phyloP scores from a whole-genome alignment of 2,113 vertebrate genomes.

The Oostethus manadensis region DNA sequence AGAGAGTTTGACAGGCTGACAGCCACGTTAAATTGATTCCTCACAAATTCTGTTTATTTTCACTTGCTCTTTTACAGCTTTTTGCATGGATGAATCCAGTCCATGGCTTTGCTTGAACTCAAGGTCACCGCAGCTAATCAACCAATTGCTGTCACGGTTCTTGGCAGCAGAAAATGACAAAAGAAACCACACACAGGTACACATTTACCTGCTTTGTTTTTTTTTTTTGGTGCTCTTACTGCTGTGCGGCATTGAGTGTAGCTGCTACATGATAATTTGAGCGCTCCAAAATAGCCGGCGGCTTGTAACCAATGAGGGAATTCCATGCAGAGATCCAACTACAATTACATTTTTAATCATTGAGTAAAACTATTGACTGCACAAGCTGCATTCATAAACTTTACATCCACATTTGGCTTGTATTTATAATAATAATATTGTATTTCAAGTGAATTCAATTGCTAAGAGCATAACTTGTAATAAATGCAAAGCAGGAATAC shows the following conservation, averaged over 20 bases:
- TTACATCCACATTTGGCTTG: too few relatives aligned
- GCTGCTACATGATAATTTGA: background rate
- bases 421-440: too few relatives aligned
- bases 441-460: too few relatives aligned
- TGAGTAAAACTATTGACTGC: too few relatives aligned
- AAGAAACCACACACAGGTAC: conserved; percentile 29
- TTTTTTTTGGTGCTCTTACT: background rate
- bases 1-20: conserved; percentile 65
- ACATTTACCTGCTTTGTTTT: conserved; percentile 29
- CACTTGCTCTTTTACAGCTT: conserved; percentile 26
- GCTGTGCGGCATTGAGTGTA: background rate
- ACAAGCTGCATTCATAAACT: too few relatives aligned
- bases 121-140: conserved; percentile 28
- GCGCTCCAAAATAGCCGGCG: background rate
- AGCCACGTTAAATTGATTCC: conserved; percentile 65
- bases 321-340: background rate
- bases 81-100: conserved; percentile 23
- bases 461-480: background rate
- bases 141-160: conserved; percentile 32
- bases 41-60: conserved; percentile 66
- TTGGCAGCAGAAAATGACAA: conserved; percentile 37
- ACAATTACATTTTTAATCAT: background rate
- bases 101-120: conserved; percentile 34
- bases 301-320: background rate
- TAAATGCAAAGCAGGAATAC: background rate